phyloP scores from a whole-genome alignment of 92 coral and sea anemone genomes.

The Porites lobata region DNA sequence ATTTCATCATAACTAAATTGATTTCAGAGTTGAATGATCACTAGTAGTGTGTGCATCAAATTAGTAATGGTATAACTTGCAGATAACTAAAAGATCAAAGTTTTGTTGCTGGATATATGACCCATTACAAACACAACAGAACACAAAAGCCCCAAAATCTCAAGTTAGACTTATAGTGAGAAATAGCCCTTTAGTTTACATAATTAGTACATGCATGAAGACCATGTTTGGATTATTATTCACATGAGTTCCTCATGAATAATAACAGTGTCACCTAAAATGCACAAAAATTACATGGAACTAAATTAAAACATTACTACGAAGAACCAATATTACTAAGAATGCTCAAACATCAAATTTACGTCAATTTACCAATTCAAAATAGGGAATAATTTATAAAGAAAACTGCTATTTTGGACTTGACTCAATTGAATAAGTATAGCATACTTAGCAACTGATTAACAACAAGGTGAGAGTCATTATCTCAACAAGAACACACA shows the following conservation, averaged over 20 bases:
- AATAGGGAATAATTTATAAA: not conserved
- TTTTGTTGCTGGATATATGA: too few relatives aligned
- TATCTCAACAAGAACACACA: not conserved
- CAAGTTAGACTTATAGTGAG: too few relatives aligned
- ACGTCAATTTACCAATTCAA: not conserved
- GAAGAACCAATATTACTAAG: not conserved
- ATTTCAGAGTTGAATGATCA: too few relatives aligned
- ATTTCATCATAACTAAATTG: too few relatives aligned
- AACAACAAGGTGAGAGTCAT: not conserved
- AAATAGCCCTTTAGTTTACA: too few relatives aligned
- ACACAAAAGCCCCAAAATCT: too few relatives aligned
- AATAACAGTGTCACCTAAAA: not conserved
- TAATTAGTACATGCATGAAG: too few relatives aligned
- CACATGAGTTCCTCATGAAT: constrained; percentile 31
- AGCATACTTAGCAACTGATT: not conserved
- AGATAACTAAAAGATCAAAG: too few relatives aligned
- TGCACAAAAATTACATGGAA: not conserved
- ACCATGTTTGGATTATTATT: not conserved
- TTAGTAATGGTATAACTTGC: too few relatives aligned
- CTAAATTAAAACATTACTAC: not conserved
- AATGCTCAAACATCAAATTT: not conserved
- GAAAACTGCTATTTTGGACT: not conserved
- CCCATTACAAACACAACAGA: too few relatives aligned
- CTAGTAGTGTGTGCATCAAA: too few relatives aligned
- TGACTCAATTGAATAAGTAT: too few relatives aligned